A percentile compares a stretch with the other conserved stretches of the same genome.
These are phyloP conservation scores for Ornithoptera priamus DNA, from an alignment of 2,888 invertebrate species.

Conservation along the genomic window DNA sequence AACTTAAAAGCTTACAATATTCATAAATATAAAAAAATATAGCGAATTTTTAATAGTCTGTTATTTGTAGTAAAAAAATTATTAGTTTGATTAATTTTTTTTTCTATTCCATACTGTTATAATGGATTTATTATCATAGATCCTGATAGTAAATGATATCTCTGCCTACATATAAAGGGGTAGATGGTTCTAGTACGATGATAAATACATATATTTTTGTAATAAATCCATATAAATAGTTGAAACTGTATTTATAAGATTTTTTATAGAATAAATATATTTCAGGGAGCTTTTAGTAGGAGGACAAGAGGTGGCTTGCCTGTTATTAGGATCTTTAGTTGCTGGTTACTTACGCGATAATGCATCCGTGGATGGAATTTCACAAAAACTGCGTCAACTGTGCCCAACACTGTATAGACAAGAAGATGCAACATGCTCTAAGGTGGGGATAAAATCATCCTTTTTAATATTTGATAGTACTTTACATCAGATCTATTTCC, in stretches of 20 bases:
- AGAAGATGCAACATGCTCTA: conserved; percentile 97
- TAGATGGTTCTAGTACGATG: too few species aligned
- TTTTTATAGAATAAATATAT: conserved; percentile 14
- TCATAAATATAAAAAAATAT: background rate
- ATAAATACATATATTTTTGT: too few species aligned
- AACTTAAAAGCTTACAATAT: background rate
- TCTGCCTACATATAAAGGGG: too few species aligned
- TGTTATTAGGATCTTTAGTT: conserved; percentile 91
- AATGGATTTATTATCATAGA: too few species aligned
- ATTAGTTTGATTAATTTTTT: too few species aligned
- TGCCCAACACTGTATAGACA: conserved; percentile 96
- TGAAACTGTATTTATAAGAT: too few species aligned
- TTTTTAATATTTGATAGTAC: too few species aligned
- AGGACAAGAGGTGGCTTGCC: conserved; percentile 83
- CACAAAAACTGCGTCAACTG: conserved; percentile 89
- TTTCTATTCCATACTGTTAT: too few species aligned
- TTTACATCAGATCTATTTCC: too few species aligned
- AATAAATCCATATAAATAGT: too few species aligned
- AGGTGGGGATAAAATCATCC: conserved; percentile 75
- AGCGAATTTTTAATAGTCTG: background rate
- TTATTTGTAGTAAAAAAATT: too few species aligned
- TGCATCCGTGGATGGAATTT: conserved; percentile 96
- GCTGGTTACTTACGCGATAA: conserved; percentile 96
- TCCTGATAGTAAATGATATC: too few species aligned
- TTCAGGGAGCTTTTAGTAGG: conserved; percentile 86